Evolutionary conservation across 2,888 invertebrate genomes (phyloP), one percentile per base, ranked within the genome.

Genomic region (Agriopis leucophaearia): DNA sequence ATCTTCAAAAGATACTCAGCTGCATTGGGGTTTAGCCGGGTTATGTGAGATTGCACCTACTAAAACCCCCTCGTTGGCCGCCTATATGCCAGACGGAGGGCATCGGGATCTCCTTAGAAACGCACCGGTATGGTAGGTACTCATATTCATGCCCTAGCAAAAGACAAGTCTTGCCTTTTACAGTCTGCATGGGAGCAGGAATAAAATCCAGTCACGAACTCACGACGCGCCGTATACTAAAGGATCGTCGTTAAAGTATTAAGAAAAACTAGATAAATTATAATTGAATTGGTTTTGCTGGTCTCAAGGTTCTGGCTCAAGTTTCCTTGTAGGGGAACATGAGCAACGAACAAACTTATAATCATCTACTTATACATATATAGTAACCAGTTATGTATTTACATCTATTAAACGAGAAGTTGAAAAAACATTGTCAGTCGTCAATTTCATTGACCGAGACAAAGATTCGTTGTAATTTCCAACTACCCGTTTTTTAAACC

Each of bases 311-410:
- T 81, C 72, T 50, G 67, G 64, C 51, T 56, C 86, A 81, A 81
- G 88, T 87, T 91, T 87, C 90, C 90, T 78, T 88, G 68, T 87
- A 84, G 80, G 78, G 78, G 76, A 68, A 35, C 50, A 44, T 40
- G 57, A 63, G 66, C 51, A 42, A 66, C 70, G 76, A 73, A 77
- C 78, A 77, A 74, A 78, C 79, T 79, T 74, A 70, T 70, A 61
- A 66, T 50, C n/a, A 62, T 66, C 15, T 51, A 8, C 42, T 18
- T 50, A 1, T 27, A 40, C 0, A 0, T 52, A 6, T 40, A 15
- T 15, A 51, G 51, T 9, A 27, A 48, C 18, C 16, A 9, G 5
- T 10, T 9, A 16, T 8, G 10, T 47, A 18, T n/a, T 15, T 45
- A 45, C 15, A 45, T 13, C 44, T 45, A 45, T 16, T 15, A 47